A percentile compares a stretch with the other conserved stretches of the same genome.
phyloP scores from a whole-genome alignment of 2,888 invertebrate genomes.

The Oligia latruncula region DNA sequence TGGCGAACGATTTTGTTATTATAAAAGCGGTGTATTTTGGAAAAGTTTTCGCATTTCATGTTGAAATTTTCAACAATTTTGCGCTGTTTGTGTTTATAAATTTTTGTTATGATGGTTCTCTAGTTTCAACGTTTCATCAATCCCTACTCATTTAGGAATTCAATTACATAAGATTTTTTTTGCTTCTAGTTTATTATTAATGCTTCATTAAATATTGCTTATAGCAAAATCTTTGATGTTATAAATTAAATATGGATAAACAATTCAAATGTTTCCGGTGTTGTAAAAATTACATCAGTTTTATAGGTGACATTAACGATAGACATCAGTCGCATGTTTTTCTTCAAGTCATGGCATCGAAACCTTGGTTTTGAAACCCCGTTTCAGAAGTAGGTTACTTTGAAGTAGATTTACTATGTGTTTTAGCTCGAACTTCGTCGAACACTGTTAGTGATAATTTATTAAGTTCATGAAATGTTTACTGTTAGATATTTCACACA shows the following conservation, averaged over 20 bases:
- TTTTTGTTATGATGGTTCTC: not conserved
- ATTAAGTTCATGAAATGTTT: slow-evolving; percentile 78
- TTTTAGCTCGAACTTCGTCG: slow-evolving; percentile 66
- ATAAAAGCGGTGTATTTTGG: slow-evolving; percentile 39
- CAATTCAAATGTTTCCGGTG: slow-evolving; percentile 64
- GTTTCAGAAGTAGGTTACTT: slow-evolving; percentile 80
- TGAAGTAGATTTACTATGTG: slow-evolving; percentile 79
- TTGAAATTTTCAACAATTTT: not conserved
- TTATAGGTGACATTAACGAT: slow-evolving; percentile 73
- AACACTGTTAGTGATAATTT: slow-evolving; percentile 74
- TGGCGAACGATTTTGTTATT: slow-evolving; percentile 57
- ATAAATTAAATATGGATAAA: slow-evolving; percentile 64
- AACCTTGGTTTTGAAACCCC: slow-evolving; percentile 78
- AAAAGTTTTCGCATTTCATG: slow-evolving; percentile 4
- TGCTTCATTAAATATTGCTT: slow-evolving; percentile 14
- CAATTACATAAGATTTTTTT: not conserved
- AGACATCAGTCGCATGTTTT: slow-evolving; percentile 69
- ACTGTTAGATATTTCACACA: slow-evolving; percentile 69
- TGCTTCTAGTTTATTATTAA: slow-evolving; percentile 11
- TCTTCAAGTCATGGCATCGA: slow-evolving; percentile 61
- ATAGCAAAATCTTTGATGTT: slow-evolving; percentile 36
- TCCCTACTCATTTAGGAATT: not conserved
- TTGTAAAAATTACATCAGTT: slow-evolving; percentile 65
- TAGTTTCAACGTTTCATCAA: not conserved
- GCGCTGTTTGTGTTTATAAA: not conserved